A percentile compares a stretch with the other conserved stretches of the same genome.
phyloP scores from a whole-genome alignment of 2,113 vertebrate species.

The Laterallus jamaicensis region DNA sequence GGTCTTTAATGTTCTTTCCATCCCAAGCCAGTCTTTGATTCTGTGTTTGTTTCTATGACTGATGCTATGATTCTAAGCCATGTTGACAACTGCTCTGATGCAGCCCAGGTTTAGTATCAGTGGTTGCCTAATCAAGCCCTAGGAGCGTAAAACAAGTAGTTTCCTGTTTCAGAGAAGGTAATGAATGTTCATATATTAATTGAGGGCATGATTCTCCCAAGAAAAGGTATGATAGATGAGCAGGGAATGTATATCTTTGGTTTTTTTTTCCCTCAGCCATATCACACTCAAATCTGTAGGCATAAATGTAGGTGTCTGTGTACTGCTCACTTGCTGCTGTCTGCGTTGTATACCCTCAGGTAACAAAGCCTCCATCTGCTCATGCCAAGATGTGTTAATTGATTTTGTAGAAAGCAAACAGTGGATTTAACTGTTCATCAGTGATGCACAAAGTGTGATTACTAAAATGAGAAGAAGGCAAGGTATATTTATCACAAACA shows the following conservation, averaged over 20 bases:
- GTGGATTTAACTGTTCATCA: background rate
- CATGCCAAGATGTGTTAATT: background rate
- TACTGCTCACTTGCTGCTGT: constrained; percentile 8
- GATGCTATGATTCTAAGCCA: background rate
- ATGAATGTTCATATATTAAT: background rate
- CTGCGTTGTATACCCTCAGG: constrained; percentile 27
- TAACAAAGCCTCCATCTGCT: constrained; percentile 35
- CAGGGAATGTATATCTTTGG: background rate
- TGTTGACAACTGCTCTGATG: background rate
- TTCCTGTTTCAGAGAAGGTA: background rate
- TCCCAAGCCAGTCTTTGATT: no score
- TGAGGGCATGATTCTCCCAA: background rate
- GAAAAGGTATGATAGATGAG: background rate
- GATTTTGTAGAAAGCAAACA: constrained; percentile 18
- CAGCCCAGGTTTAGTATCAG: background rate
- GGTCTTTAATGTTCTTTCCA: no score
- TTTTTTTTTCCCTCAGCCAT: background rate
- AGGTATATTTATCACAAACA: background rate
- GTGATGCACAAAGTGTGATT: background rate
- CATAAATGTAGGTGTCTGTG: background rate
- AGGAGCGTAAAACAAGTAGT: background rate
- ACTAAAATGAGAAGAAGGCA: background rate
- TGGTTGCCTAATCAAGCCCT: background rate
- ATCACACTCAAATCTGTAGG: background rate
- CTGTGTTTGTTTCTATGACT: no score